Conservation (phyloP, 1,140 invertebrate species). For the Drosophila lini region DNA sequence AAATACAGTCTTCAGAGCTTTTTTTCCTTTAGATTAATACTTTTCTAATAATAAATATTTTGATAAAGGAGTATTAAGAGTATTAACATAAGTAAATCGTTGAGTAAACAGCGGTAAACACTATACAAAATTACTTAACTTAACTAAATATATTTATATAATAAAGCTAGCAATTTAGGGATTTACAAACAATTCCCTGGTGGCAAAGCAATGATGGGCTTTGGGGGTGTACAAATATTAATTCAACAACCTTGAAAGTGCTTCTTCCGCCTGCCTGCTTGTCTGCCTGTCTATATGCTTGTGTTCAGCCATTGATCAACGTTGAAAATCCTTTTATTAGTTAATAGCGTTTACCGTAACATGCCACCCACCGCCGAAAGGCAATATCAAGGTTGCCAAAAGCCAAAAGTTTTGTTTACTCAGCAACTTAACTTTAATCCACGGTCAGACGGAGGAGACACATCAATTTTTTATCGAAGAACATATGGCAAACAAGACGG, state of each 20-base stretch:
- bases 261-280: slow-evolving; percentile 9
- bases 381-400: slow-evolving; percentile 58
- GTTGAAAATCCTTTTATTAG: slow-evolving; percentile 51
- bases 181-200: slow-evolving; percentile 4
- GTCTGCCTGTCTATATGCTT: not conserved
- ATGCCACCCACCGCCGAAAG: slow-evolving; percentile 23
- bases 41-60: not conserved
- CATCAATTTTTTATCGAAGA: slow-evolving; percentile 67
- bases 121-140: not conserved
- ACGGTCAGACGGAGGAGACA: slow-evolving; percentile 44
- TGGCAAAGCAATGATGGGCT: not conserved
- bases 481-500: slow-evolving; percentile 54
- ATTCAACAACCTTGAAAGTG: slow-evolving; percentile 34
- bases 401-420: slow-evolving; percentile 48
- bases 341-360: slow-evolving; percentile 65
- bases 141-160: slow-evolving; percentile 4
- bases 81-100: not conserved
- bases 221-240: slow-evolving; percentile 18
- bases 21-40: no score
- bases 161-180: slow-evolving; percentile 14
- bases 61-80: not conserved
- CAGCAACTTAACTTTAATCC: slow-evolving; percentile 75
- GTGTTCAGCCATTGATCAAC: slow-evolving; percentile 63
- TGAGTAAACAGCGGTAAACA: not conserved
- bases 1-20: not conserved